A percentile compares a stretch with the other conserved stretches of the same genome.
Conservation (phyloP, 2,888 invertebrate species). For the Synergus gifuensis region DNA sequence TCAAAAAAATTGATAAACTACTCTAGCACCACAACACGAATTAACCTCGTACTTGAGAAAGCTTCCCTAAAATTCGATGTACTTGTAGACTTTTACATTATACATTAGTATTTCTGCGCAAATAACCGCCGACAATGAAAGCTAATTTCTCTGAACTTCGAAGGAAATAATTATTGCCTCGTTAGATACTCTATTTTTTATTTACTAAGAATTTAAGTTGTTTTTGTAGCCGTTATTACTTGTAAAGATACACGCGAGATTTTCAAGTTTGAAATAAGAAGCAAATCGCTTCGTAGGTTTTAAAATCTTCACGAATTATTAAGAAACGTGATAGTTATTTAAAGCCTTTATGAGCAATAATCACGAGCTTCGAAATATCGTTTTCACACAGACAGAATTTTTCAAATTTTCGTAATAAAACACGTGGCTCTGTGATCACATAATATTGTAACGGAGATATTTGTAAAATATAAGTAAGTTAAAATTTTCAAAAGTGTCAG, state of each 20-base stretch:
- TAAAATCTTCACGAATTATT: neutral
- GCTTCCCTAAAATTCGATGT: conserved; percentile 18
- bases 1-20: conserved; percentile 1
- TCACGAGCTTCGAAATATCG: neutral
- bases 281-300: neutral
- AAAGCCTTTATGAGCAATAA: conserved; percentile 7
- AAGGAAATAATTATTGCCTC: conserved; percentile 47
- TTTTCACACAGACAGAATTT: neutral
- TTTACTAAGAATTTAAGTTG: conserved; percentile 63
- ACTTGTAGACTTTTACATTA: conserved; percentile 12
- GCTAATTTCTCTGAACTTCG: neutral
- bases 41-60: conserved; percentile 18
- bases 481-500: neutral
- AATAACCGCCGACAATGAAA: conserved; percentile 8
- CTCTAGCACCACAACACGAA: neutral
- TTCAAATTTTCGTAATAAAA: conserved; percentile 28
- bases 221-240: conserved; percentile 57
- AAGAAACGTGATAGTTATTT: conserved; percentile 16
- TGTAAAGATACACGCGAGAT: conserved; percentile 58
- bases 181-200: conserved; percentile 61
- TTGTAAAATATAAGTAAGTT: conserved; percentile 39
- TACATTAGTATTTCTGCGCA: conserved; percentile 3
- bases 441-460: conserved; percentile 33
- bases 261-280: conserved; percentile 42
- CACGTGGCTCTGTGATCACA: conserved; percentile 35